Evolutionary conservation across 1,140 invertebrate species (phyloP), one percentile per base, ranked within the genome.

Genomic region (Drosophila suzukii): DNA sequence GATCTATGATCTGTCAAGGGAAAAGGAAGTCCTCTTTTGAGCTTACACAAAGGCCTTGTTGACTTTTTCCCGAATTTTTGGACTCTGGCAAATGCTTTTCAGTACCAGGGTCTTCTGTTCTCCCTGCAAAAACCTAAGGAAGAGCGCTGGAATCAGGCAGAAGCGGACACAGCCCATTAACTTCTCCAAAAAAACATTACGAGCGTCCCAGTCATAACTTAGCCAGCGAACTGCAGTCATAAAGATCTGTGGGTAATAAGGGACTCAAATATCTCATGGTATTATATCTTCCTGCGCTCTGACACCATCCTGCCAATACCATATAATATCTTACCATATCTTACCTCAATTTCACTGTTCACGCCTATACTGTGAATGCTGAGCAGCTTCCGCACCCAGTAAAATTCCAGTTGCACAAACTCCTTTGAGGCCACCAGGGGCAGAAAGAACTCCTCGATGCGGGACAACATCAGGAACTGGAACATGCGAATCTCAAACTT

Each of bases 171-270:
- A 96, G 4, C 93, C 93, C 91, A 97, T 93, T 2, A 97, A 91
- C n/a, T 95, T 93, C 11, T 20, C 6, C 56, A 66, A 12, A 12
- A 46, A 8, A 6, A 92, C 73, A 5, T 93, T 93, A 32, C 96
- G 93, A 5, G 91, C 81, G 1, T 93, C 77, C 95, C 95, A 96
- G 61, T 96, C 93, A 51, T 95, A 93, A 91, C 95, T 94, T 12
- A 96, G 88, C 96, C 96, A 97, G 49, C 95, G 93, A 1, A 96
- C 94, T 0, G 94, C 95, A 6, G 95, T 94, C 95, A 96, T 96
- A 38, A 96, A 93, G 2, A 96, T 94, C 92, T 97, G 53, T 58
- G 44, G 49, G 36, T 32, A 1, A 32, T 32, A 32, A 32, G 6
- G 6, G 27, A 3, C 0, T 6, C 27, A 20, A 20, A 20, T 20